Conservation (phyloP, 1,140 invertebrate genomes). For the Fopius arisanus region DNA sequence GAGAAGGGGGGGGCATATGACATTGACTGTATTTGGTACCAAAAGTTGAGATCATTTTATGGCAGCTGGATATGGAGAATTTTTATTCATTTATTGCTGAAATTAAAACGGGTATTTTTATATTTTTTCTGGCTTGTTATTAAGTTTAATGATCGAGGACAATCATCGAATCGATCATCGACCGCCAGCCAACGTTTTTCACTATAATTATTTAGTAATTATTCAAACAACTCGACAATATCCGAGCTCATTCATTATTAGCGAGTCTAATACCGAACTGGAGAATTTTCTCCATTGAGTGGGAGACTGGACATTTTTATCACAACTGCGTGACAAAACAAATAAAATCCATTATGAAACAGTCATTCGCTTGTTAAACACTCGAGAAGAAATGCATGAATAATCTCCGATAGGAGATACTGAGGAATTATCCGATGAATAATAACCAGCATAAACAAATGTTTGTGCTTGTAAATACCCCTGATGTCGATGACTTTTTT, state of each 20-base stretch:
- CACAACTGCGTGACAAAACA: neutral
- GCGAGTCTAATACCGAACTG: neutral
- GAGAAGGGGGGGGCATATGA: neutral
- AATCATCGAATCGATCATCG: too few relatives aligned
- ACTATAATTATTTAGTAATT: neutral
- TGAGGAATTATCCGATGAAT: neutral
- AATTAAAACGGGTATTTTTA: too few relatives aligned
- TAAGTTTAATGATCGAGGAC: neutral
- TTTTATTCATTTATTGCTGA: too few relatives aligned
- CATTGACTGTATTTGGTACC: slow-evolving; percentile 14
- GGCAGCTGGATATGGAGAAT: neutral
- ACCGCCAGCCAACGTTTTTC: neutral
- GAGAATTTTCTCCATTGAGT: neutral
- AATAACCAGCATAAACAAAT: neutral
- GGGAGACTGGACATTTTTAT: too few relatives aligned
- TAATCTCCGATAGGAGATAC: neutral
- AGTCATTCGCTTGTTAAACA: neutral
- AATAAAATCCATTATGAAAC: neutral
- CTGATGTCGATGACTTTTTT: slow-evolving; percentile 9
- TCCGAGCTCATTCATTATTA: neutral
- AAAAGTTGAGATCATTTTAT: neutral
- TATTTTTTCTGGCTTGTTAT: neutral
- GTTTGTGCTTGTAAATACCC: neutral
- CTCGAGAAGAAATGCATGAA: neutral
- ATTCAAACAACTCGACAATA: neutral